Conservation (phyloP, 2,113 vertebrate species). For the Eurypyga helias region DNA sequence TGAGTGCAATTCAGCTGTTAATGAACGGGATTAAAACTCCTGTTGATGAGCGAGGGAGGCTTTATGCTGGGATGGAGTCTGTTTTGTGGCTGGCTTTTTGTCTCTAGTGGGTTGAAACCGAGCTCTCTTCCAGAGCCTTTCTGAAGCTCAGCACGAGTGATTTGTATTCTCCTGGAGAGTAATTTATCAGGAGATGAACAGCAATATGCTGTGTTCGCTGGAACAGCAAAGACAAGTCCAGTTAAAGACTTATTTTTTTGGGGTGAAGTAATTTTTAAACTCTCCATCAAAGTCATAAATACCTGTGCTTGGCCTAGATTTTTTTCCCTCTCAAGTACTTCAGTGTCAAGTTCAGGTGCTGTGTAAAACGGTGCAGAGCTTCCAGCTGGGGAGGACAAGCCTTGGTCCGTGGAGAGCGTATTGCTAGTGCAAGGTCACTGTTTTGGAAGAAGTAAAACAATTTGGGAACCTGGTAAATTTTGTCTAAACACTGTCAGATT, state of each 20-base stretch:
- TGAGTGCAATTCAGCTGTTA: neutral
- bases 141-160: neutral
- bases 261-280: conserved; percentile 13
- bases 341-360: neutral
- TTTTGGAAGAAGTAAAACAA: neutral
- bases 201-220: conserved; percentile 18
- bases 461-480: neutral
- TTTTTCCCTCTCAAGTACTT: neutral
- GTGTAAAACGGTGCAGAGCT: neutral
- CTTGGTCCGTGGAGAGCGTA: fast-evolving
- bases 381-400: neutral
- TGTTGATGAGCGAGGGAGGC: neutral
- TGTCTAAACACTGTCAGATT: neutral
- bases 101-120: neutral
- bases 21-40: neutral
- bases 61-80: neutral
- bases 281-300: neutral
- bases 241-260: conserved; percentile 17
- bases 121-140: neutral
- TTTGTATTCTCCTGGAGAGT: conserved; percentile 27
- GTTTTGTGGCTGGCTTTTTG: neutral
- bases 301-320: neutral
- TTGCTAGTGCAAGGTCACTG: neutral
- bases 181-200: conserved; percentile 34
- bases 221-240: neutral